Conservation (phyloP, 2,797 vertebrate genomes). For the Sternotherus odoratus region DNA sequence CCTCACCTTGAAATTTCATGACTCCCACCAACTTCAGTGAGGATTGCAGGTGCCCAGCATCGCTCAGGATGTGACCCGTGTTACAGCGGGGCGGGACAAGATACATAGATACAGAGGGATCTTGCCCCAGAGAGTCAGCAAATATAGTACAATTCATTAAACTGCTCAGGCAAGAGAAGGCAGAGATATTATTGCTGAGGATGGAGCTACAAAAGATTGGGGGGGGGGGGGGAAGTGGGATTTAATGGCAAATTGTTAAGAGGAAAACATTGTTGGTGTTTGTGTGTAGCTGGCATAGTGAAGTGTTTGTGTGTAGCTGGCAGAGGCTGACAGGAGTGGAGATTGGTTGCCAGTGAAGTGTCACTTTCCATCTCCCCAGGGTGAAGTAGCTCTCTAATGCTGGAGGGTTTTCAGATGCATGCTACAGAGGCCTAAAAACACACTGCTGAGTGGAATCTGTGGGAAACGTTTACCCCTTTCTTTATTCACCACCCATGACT, state of each 20-base stretch:
- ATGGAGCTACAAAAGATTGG: background rate
- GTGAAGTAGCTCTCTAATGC: background rate
- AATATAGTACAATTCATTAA: background rate
- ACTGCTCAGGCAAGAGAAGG: background rate
- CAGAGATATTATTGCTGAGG: background rate
- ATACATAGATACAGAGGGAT: background rate
- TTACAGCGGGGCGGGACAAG: background rate
- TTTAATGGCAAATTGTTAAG: constrained; percentile 1
- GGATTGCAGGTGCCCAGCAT: background rate
- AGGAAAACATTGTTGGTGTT: background rate
- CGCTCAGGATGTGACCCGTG: background rate
- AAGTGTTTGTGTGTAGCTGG: background rate
- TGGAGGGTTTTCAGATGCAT: background rate
- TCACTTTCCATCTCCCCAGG: background rate
- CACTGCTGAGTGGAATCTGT: background rate
- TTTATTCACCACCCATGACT: background rate
- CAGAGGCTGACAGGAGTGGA: background rate
- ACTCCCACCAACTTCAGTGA: background rate
- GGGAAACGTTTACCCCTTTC: background rate
- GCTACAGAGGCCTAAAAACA: background rate
- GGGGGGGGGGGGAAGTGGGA: background rate
- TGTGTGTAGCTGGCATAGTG: background rate
- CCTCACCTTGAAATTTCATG: background rate
- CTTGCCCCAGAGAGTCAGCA: background rate
- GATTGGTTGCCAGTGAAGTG: background rate